phyloP scores from a whole-genome alignment of 2,113 vertebrate species.

The Heterocephalus glaber region DNA sequence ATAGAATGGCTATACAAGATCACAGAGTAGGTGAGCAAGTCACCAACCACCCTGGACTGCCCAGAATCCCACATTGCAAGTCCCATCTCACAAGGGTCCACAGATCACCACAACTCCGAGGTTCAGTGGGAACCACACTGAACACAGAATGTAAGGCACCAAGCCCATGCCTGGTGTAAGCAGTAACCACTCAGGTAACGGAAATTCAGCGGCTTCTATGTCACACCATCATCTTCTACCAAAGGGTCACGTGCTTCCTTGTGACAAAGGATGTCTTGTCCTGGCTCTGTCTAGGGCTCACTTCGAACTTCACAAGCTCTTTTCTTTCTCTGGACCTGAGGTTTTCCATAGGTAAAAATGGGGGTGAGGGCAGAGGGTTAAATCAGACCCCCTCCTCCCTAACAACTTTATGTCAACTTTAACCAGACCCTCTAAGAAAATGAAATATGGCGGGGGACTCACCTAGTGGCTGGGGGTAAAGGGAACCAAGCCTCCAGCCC shows the following conservation, averaged over 20 bases:
- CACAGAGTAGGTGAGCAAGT: background rate
- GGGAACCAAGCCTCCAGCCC: background rate
- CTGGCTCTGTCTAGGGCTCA: background rate
- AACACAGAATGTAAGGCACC: background rate
- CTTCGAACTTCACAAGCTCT: background rate
- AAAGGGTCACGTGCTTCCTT: background rate
- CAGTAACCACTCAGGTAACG: accelerated
- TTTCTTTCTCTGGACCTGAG: background rate
- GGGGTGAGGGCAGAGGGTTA: background rate
- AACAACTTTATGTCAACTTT: background rate
- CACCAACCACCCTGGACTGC: background rate
- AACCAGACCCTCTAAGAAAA: background rate
- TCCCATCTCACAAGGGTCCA: background rate
- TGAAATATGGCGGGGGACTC: background rate
- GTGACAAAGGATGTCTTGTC: background rate
- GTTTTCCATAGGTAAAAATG: background rate
- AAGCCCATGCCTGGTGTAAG: background rate
- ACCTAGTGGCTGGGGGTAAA: background rate
- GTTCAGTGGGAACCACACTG: accelerated
- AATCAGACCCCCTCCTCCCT: background rate
- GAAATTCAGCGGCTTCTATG: no score
- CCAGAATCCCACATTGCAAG: background rate
- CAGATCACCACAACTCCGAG: background rate
- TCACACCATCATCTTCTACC: background rate
- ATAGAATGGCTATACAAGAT: background rate